phyloP scores from a whole-genome alignment of 2,888 invertebrate species.

The Chydorus sphaericus region DNA sequence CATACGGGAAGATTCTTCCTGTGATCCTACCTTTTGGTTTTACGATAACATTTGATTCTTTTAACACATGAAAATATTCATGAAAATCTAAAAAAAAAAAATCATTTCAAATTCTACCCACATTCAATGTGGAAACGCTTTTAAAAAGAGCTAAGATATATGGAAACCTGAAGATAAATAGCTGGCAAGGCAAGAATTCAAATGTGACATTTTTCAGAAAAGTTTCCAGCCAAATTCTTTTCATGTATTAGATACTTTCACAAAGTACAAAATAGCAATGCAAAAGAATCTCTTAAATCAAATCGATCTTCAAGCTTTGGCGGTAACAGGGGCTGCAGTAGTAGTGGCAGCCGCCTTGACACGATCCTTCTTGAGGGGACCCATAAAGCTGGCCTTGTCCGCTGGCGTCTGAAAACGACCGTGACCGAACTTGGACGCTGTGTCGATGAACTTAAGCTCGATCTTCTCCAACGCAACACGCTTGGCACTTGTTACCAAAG shows the following conservation, averaged over 20 bases:
- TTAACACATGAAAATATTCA: too few relatives aligned
- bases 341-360: conserved; percentile 62
- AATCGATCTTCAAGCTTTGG: not conserved
- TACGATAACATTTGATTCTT: too few relatives aligned
- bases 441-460: conserved; percentile 97
- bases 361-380: conserved; percentile 84
- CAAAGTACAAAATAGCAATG: not conserved
- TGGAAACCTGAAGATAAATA: too few relatives aligned
- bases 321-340: conserved; percentile 22
- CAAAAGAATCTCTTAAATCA: not conserved
- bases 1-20: too few relatives aligned
- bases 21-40: too few relatives aligned
- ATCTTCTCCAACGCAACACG: conserved; percentile 93
- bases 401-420: conserved; percentile 99
- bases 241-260: not conserved
- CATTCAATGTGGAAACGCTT: too few relatives aligned
- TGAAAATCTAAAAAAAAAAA: too few relatives aligned
- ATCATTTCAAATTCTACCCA: too few relatives aligned
- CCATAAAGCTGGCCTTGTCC: conserved; percentile 96
- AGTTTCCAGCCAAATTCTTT: not conserved
- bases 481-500: conserved; percentile 84
- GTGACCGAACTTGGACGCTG: conserved; percentile 97
- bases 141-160: too few relatives aligned
- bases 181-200: too few relatives aligned
- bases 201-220: not conserved